Evolutionary conservation across 2,888 invertebrate genomes (phyloP).

Genomic region (Eupithecia centaureata): DNA sequence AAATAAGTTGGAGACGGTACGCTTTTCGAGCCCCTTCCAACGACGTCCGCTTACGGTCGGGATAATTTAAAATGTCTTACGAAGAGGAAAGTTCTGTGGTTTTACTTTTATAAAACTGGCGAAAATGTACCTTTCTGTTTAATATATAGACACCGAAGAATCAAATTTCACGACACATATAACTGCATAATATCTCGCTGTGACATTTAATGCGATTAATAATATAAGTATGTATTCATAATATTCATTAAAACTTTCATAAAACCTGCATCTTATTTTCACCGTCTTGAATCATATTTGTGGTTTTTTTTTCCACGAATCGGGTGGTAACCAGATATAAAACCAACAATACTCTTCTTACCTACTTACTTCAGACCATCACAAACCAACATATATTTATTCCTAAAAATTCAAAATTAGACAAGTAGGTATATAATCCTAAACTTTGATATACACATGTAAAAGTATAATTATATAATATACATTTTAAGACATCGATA

Average conservation of each 20-base stretch:
- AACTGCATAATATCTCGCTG: constrained; percentile 32
- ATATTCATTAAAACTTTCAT: constrained; percentile 30
- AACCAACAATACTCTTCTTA: constrained; percentile 17
- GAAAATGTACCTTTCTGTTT: constrained; percentile 44
- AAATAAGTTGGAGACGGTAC: constrained; percentile 36
- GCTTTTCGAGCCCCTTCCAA: constrained; percentile 21
- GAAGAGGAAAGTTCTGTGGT: constrained; percentile 59
- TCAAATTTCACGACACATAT: constrained; percentile 39
- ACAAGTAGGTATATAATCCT: constrained; percentile 31
- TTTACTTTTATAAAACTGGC: constrained; percentile 45
- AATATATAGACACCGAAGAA: constrained; percentile 44
- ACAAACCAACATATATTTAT: constrained; percentile 13
- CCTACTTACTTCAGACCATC: constrained; percentile 8
- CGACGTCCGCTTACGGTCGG: constrained; percentile 26
- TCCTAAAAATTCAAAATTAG: constrained; percentile 24
- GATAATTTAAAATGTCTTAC: constrained; percentile 42
- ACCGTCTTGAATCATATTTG: constrained; percentile 20
- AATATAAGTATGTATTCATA: constrained; percentile 11
- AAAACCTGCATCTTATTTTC: constrained; percentile 30
- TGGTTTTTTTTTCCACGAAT: constrained; percentile 4
- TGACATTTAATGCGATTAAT: constrained; percentile 36
- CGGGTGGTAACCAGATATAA: constrained; percentile 21
- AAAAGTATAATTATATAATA: constrained; percentile 60
- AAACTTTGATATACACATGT: constrained; percentile 45
- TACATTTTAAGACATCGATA: constrained; percentile 62